Base-by-base conservation (phyloP, 2,797 vertebrate genomes). In the Nannoperca obscura region DNA sequence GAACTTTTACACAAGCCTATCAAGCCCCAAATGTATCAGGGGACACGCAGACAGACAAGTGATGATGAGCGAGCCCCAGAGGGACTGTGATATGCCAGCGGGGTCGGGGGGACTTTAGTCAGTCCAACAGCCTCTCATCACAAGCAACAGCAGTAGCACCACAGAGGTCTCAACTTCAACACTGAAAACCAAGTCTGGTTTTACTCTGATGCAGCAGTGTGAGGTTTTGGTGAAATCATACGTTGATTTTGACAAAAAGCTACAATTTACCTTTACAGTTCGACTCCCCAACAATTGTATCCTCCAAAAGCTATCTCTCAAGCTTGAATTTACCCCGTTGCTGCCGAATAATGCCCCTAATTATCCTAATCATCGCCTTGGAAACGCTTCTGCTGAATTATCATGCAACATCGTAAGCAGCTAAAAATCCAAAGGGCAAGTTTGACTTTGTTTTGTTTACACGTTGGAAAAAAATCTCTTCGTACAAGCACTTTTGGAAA, bases 1-100 rank as follows among this genome's bases (percentile, higher is more conserved):
- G 90, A 93, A 85, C 92, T 91, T 92, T 27, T 27, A 27, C 85
- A 27, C 24, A 27, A 74, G 85, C 65, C 71, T 81, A 83, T 85
- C 84, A 68, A 71, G 75, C 59, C 59, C 73, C 36, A 30, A 82
- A 83, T 78, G 82, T 87, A 90, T 83, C 89, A 88, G 83, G 80
- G 76, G 82, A 88, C 86, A 63, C 7, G 15, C 83, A 91, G 87
- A 80, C 82, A 87, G 88, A 89, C 81, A 65, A 61, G 88, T 30
- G 34, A 83, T 85, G 90, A 91, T 83, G 89, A 89, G 81, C 68
- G 55, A 27, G 66, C 71, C 83, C 77, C 78, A 30, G 64, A 47
- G 86, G 85, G 76, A 72, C 65, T 44, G 24, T 32, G 77, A 86
- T 82, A 72, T 30, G 58, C 54, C 89, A 63, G 71, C 64, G 54